phyloP scores from a whole-genome alignment of 1,140 invertebrate genomes.

The Dufourea novaeangliae region DNA sequence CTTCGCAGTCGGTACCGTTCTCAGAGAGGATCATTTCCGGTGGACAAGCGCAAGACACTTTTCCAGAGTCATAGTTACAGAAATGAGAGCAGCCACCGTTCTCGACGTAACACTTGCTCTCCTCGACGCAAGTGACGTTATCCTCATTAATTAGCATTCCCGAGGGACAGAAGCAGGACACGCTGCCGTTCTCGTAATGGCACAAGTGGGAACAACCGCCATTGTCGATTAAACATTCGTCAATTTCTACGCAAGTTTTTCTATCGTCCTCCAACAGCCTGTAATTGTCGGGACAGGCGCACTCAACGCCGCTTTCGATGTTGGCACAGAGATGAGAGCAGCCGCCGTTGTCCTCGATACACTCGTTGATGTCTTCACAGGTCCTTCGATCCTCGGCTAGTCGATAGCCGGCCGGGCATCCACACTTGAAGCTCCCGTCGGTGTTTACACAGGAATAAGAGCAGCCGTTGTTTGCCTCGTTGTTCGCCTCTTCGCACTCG shows the following conservation, averaged over 20 bases:
- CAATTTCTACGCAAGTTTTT: slow-evolving; percentile 82
- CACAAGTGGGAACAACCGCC: slow-evolving; percentile 82
- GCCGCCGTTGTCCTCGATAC: slow-evolving; percentile 80
- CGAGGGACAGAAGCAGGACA: slow-evolving; percentile 85
- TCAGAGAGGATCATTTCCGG: slow-evolving; percentile 70
- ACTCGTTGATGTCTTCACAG: slow-evolving; percentile 85
- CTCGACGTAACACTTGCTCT: slow-evolving; percentile 83
- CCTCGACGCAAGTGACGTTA: slow-evolving; percentile 80
- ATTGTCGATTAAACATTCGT: slow-evolving; percentile 84
- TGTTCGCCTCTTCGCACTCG: slow-evolving; percentile 80
- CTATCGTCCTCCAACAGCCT: slow-evolving; percentile 79
- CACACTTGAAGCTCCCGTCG: slow-evolving; percentile 85
- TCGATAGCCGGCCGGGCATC: slow-evolving; percentile 83
- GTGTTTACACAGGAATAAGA: slow-evolving; percentile 85
- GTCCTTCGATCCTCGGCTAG: slow-evolving; percentile 78
- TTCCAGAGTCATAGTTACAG: slow-evolving; percentile 82
- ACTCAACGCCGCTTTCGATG: slow-evolving; percentile 82
- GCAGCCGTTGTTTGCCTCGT: slow-evolving; percentile 79
- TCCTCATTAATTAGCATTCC: slow-evolving; percentile 85
- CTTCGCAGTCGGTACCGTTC: slow-evolving; percentile 82
- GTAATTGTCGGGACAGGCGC: slow-evolving; percentile 82
- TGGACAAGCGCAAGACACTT: slow-evolving; percentile 83
- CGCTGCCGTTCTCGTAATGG: slow-evolving; percentile 77
- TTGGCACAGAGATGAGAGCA: slow-evolving; percentile 84
- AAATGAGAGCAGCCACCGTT: slow-evolving; percentile 82